Conservation (phyloP, 2,888 invertebrate genomes). For the Nyleta sp. region DNA sequence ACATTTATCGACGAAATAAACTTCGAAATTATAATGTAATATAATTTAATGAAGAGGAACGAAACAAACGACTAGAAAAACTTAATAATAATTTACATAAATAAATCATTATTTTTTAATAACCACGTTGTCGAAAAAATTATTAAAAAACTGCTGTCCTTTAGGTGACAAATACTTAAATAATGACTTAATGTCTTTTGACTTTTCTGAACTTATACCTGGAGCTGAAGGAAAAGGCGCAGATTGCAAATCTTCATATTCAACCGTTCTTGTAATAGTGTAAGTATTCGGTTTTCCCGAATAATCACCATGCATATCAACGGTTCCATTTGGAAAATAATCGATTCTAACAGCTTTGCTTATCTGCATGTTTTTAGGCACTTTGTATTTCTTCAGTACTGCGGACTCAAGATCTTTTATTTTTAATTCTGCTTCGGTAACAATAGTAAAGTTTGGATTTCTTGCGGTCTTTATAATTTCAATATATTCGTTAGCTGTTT, state of each 20-base stretch:
- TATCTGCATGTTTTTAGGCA: slow-evolving; percentile 21
- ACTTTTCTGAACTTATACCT: slow-evolving; percentile 22
- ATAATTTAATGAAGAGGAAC: too few relatives aligned
- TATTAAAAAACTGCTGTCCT: slow-evolving; percentile 16
- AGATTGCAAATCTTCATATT: slow-evolving; percentile 8
- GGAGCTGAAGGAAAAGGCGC: slow-evolving; percentile 2
- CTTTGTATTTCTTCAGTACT: neutral
- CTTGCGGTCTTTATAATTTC: slow-evolving; percentile 33
- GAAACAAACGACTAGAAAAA: too few relatives aligned
- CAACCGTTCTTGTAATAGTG: neutral
- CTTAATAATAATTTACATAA: too few relatives aligned
- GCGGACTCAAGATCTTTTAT: slow-evolving; percentile 42
- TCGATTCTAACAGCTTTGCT: slow-evolving; percentile 27
- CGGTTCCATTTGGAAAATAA: slow-evolving; percentile 15
- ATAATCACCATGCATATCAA: slow-evolving; percentile 16
- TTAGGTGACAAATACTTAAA: slow-evolving; percentile 15
- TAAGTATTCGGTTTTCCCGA: slow-evolving; percentile 5
- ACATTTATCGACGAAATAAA: too few relatives aligned
- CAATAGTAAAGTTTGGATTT: slow-evolving; percentile 46
- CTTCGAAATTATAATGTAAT: too few relatives aligned
- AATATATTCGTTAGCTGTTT: slow-evolving; percentile 44
- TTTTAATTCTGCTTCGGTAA: slow-evolving; percentile 13
- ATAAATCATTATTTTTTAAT: neutral
- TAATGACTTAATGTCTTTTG: slow-evolving; percentile 2
- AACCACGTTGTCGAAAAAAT: neutral